A percentile compares a stretch with the other conserved stretches of the same genome.
These are phyloP conservation scores for Theodoxus fluviatilis DNA, from an alignment of 2,888 invertebrate genomes.

Conservation along the genomic window DNA sequence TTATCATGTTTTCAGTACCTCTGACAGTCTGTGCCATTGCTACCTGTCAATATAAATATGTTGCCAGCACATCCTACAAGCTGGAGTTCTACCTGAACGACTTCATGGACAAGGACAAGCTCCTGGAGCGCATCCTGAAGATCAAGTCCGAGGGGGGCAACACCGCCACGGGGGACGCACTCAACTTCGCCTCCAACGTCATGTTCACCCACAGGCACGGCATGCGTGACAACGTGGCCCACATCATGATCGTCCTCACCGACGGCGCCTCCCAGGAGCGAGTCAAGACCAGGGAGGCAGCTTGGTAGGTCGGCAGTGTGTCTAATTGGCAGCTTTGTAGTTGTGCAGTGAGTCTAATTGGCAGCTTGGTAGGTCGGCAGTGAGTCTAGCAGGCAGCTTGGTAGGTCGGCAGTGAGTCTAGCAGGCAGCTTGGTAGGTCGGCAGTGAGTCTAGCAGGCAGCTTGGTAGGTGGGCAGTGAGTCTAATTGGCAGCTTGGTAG, in stretches of 20 bases:
- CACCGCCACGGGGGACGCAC: constrained; percentile 49
- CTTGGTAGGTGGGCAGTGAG: too few relatives aligned
- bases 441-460: too few relatives aligned
- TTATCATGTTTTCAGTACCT: too few relatives aligned
- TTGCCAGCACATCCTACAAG: constrained; percentile 36
- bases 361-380: too few relatives aligned
- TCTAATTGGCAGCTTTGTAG: too few relatives aligned
- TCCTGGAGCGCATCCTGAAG: constrained; percentile 34
- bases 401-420: too few relatives aligned
- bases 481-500: too few relatives aligned
- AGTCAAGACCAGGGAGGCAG: constrained; percentile 39
- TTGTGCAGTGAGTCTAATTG: too few relatives aligned
- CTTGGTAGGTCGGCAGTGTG: constrained; percentile 35
- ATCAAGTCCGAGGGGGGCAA: constrained; percentile 36
- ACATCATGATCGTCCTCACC: constrained; percentile 55
- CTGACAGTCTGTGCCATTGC: too few relatives aligned
- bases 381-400: too few relatives aligned
- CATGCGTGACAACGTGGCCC: constrained; percentile 38
- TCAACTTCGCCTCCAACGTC: constrained; percentile 37
- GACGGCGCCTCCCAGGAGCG: constrained; percentile 53
- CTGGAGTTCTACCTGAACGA: constrained; percentile 42
- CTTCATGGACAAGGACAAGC: constrained; percentile 28
- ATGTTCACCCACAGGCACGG: constrained; percentile 41
- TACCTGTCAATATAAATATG: too few relatives aligned
- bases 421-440: too few relatives aligned